These are phyloP conservation scores for Chloroceryle amazona DNA, from an alignment of 2,797 vertebrate species.

Conservation along the genomic window DNA sequence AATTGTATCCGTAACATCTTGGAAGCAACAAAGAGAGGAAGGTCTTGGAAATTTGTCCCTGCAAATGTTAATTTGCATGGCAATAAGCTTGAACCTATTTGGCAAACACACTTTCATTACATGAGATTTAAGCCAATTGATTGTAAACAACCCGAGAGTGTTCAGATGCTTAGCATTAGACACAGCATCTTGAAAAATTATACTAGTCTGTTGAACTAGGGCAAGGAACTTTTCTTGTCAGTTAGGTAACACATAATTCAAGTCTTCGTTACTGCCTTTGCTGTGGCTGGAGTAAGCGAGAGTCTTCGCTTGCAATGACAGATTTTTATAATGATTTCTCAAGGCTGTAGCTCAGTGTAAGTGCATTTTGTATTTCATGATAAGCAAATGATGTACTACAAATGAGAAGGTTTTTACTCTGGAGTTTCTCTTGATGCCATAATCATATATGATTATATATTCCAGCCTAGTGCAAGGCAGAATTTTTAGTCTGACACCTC, in stretches of 20 bases:
- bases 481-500: not conserved
- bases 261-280: not conserved
- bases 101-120: conserved; percentile 55
- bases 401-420: conserved; percentile 26
- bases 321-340: conserved; percentile 56
- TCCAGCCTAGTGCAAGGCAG: not conserved
- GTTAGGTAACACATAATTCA: conserved; percentile 19
- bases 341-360: conserved; percentile 1
- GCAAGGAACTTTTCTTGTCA: conserved; percentile 49
- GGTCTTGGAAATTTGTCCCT: conserved; percentile 45
- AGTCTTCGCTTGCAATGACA: not conserved
- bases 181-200: conserved; percentile 40
- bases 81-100: conserved; percentile 42
- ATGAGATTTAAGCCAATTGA: conserved; percentile 61
- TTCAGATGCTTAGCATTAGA: conserved; percentile 42
- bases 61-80: conserved; percentile 53
- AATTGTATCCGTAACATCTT: conserved; percentile 50
- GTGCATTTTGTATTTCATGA: not conserved
- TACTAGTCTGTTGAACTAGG: conserved; percentile 18
- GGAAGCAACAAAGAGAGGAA: conserved; percentile 57
- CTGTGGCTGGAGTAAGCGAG: not conserved
- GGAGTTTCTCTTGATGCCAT: not conserved
- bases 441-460: not conserved
- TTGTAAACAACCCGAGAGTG: conserved; percentile 43
- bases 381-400: conserved; percentile 31